Evolutionary conservation across 2,797 vertebrate species (phyloP).

Genomic region (Oreortyx pictus): DNA sequence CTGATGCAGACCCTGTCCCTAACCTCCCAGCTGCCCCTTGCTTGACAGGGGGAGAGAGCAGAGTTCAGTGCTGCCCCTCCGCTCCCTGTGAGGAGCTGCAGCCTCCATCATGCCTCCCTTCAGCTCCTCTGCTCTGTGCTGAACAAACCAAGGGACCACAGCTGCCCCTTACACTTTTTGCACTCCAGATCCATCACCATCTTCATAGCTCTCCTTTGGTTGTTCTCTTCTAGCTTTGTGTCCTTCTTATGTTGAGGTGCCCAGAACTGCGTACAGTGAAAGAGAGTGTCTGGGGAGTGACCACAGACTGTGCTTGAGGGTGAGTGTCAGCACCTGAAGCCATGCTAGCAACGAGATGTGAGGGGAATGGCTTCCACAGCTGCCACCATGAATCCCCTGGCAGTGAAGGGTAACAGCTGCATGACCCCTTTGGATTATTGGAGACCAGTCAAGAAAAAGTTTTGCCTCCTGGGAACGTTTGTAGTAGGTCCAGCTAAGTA

Average conservation of each 20-base stretch:
- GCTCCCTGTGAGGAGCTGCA: not conserved
- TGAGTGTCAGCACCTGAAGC: not conserved
- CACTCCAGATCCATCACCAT: not conserved
- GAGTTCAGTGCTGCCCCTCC: not conserved
- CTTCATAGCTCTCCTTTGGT: not conserved
- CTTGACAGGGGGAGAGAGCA: not conserved
- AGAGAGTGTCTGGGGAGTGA: not conserved
- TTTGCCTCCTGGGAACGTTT: not conserved
- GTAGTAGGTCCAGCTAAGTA: constrained; percentile 1
- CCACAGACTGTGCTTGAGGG: not conserved
- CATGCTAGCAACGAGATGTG: rapidly evolving
- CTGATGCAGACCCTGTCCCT: not conserved
- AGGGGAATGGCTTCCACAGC: not conserved
- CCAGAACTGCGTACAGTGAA: not conserved
- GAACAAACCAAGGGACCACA: not conserved
- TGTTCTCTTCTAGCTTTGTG: not conserved
- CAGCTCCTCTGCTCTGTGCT: not conserved
- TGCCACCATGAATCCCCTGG: not conserved
- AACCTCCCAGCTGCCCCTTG: not conserved
- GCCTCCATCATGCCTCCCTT: not conserved
- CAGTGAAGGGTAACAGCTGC: not conserved
- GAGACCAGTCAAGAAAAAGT: not conserved
- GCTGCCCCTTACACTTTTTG: not conserved
- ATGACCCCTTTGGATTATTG: not conserved
- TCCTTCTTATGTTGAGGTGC: not conserved